A percentile compares a stretch with the other conserved stretches of the same genome.
Conservation (phyloP, 2,797 vertebrate genomes). For the Ispidina picta region DNA sequence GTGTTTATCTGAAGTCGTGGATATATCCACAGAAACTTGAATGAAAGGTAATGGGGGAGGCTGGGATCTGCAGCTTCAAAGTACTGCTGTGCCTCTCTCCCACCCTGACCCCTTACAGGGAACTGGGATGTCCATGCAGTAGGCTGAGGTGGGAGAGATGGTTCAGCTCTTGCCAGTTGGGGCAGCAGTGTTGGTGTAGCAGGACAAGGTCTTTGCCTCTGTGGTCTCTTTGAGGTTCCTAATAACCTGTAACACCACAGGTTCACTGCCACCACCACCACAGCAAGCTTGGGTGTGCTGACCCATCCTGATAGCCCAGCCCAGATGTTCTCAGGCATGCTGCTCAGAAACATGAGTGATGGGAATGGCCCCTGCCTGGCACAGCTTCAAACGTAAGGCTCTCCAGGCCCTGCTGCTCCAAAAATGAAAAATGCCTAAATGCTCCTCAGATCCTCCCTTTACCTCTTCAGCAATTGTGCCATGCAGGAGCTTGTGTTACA, state of each 20-base stretch:
- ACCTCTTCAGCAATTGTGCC: neutral
- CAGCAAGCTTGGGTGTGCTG: accelerated
- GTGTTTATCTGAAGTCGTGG: neutral
- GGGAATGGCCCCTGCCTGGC: neutral
- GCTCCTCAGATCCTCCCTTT: neutral
- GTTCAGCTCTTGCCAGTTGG: accelerated
- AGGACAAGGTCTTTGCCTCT: neutral
- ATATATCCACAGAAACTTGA: slow-evolving; percentile 7
- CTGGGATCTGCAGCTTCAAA: neutral
- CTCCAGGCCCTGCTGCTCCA: neutral
- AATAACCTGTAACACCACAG: accelerated
- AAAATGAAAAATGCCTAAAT: neutral
- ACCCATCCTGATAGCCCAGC: neutral
- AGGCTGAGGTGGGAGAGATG: neutral
- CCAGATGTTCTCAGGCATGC: neutral
- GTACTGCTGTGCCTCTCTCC: neutral
- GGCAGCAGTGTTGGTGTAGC: neutral
- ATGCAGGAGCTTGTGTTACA: neutral
- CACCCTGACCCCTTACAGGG: neutral
- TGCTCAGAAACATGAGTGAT: neutral
- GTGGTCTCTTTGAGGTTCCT: neutral
- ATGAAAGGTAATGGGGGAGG: neutral
- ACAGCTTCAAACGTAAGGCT: neutral
- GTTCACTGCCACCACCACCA: neutral
- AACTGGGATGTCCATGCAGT: neutral